Evolutionary conservation across 2,113 vertebrate species (phyloP).

Genomic region (Callithrix jacchus): DNA sequence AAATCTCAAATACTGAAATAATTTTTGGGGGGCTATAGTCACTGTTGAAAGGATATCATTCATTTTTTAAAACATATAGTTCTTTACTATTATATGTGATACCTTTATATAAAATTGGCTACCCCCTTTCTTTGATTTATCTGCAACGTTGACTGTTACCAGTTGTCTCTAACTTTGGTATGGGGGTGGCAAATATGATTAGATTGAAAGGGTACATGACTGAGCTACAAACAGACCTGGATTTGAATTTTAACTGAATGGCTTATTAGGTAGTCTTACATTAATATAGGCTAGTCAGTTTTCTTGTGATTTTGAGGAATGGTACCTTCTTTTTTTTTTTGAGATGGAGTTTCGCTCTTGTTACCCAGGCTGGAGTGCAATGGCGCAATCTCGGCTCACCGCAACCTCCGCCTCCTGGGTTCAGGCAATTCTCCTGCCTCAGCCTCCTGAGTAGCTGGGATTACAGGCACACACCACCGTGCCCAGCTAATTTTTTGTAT

Average conservation of each 20-base stretch:
- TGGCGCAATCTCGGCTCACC: too few relatives aligned
- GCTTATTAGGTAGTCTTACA: not conserved
- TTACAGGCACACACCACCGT: too few relatives aligned
- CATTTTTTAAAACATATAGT: not conserved
- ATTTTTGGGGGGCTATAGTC: not conserved
- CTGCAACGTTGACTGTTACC: not conserved
- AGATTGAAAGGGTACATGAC: not conserved
- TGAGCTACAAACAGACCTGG: not conserved
- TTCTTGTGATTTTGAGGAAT: not conserved
- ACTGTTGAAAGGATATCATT: not conserved
- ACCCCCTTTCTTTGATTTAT: not conserved
- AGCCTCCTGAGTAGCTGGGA: too few relatives aligned
- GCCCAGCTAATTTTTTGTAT: too few relatives aligned
- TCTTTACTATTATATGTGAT: not conserved
- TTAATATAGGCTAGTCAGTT: not conserved
- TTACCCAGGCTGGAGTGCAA: too few relatives aligned
- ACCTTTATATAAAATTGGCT: not conserved
- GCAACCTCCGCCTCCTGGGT: too few relatives aligned
- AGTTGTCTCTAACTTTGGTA: not conserved
- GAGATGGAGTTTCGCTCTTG: too few relatives aligned
- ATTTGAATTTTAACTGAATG: constrained; percentile 8
- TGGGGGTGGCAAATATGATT: not conserved
- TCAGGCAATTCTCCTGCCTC: too few relatives aligned
- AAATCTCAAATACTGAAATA: not conserved
- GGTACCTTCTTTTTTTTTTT: not conserved